Base-by-base conservation (phyloP, 2,888 invertebrate genomes). In the Hedya salicella region DNA sequence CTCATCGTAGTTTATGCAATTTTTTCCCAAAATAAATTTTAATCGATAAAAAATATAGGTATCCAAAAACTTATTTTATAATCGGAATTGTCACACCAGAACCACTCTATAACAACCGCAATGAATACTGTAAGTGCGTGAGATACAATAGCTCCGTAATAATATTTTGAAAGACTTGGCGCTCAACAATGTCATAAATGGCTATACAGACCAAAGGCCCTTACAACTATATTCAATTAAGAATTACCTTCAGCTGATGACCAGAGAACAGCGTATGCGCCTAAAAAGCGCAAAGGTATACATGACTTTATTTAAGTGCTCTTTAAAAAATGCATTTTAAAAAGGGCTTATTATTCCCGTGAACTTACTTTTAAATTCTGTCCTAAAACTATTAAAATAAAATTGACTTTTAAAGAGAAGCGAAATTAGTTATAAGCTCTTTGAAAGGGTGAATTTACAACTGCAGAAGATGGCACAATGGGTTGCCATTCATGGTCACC, bases 101-200 rank as follows among this genome's bases (percentile, higher is more conserved):
- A 13, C 49, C 50, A 32, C 50, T 50, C 40, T 50, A 30, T 50
- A 42, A 32, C 42, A 50, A 52, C 19, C 3, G n/a, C 9, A 21
- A 17, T 39, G 49, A 69, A 69, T 67, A 70, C 71, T 73, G 73
- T 75, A 75, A 75, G 74, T 61, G 69, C 77, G 76, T 80, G 70
- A 60, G 64, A 70, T 68, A 86, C 80, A 85, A 85, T 81, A 70
- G 74, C 72, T 48, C 70, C 70, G 79, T 80, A 80, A 85, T 81
- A 83, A 85, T 84, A 87, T 87, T 86, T 84, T 84, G 81, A 83
- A 85, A 79, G 80, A 19, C 13, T 1, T 16, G 13, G 4, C 4
- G 9, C 4, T 13, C 3, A 11, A 46, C 4, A 21, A 46, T 13
- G 46, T 19, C 46, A 19, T 13, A 46, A 21, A 4, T 4, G 13